phyloP scores from a whole-genome alignment of 2,113 vertebrate genomes.

The Arenaria interpres region DNA sequence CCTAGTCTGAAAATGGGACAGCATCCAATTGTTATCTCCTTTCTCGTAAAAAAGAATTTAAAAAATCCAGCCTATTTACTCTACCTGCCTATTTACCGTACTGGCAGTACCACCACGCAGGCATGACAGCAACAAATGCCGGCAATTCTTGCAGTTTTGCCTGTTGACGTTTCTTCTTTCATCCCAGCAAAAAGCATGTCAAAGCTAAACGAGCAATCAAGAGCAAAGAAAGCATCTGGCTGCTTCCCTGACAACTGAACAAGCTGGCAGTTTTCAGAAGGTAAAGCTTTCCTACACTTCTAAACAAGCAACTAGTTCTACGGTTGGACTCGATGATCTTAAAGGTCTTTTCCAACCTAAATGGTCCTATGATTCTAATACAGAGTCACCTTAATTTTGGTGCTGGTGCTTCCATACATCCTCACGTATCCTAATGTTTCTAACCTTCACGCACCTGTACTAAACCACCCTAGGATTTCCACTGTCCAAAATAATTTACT shows the following conservation, averaged over 20 bases:
- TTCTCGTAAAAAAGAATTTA: background rate
- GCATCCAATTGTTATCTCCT: conserved; percentile 17
- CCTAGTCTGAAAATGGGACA: background rate
- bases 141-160: background rate
- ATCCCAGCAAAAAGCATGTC: background rate
- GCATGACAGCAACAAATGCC: background rate
- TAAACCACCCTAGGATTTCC: background rate
- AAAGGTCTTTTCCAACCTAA: background rate
- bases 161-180: background rate
- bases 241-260: background rate
- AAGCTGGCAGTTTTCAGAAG: background rate
- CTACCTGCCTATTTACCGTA: background rate
- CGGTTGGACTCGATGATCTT: rapidly evolving
- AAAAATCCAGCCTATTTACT: background rate
- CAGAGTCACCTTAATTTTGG: background rate
- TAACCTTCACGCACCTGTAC: too few relatives aligned
- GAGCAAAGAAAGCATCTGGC: background rate
- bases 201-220: background rate
- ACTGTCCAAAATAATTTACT: background rate
- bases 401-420: background rate
- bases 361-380: background rate
- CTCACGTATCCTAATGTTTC: background rate
- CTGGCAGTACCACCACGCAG: background rate
- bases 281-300: background rate
- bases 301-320: background rate